phyloP scores from a whole-genome alignment of 2,888 invertebrate species.

The Seladonia tumulorum region DNA sequence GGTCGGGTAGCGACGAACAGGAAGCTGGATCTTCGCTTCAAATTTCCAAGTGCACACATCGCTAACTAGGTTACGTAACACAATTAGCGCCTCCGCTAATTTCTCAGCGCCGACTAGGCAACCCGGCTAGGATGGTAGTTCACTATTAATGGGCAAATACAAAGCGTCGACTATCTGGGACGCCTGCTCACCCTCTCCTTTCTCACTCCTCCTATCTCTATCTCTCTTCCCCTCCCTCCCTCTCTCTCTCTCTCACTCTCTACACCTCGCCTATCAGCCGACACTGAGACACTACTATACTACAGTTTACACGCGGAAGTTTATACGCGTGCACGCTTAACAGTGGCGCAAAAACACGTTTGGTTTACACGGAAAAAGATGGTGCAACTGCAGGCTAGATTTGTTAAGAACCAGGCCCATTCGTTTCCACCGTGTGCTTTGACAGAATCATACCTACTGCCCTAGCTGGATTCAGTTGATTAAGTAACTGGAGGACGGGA shows the following conservation, averaged over 20 bases:
- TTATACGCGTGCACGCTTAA: conserved; percentile 16
- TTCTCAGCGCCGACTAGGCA: conserved; percentile 80
- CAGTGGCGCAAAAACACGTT: conserved; percentile 13
- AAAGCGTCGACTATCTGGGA: conserved; percentile 78
- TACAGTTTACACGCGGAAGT: conserved; percentile 37
- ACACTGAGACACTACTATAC: conserved; percentile 30
- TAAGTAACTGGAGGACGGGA: no score
- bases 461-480: not conserved
- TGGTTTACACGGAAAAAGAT: conserved; percentile 5
- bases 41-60: conserved; percentile 79
- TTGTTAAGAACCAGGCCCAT: not conserved
- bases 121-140: conserved; percentile 78
- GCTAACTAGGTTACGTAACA: conserved; percentile 81
- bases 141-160: conserved; percentile 82
- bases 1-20: conserved; percentile 22
- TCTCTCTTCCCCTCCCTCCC: not conserved
- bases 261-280: conserved; percentile 40
- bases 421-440: not conserved
- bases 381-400: not conserved
- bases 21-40: conserved; percentile 70
- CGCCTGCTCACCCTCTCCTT: conserved; percentile 47
- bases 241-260: not conserved
- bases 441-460: not conserved
- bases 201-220: not conserved
- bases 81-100: conserved; percentile 82